These are phyloP conservation scores for Drymodes brunneopygia DNA, from an alignment of 2,113 vertebrate species.

Conservation along the genomic window DNA sequence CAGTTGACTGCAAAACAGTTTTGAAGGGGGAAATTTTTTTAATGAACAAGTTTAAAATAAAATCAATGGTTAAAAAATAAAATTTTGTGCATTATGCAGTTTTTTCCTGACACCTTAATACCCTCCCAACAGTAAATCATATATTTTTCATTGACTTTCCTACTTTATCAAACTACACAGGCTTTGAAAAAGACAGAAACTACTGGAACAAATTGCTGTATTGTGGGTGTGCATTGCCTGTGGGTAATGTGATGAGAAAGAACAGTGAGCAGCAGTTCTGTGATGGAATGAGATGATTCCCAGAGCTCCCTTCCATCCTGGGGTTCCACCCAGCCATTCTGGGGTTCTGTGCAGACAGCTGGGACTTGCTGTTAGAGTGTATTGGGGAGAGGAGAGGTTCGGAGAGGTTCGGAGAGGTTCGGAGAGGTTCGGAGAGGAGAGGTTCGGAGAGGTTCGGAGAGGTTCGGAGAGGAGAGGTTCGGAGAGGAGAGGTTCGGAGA, in stretches of 20 bases:
- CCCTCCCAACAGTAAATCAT: neutral
- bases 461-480: too few species aligned
- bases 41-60: neutral
- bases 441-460: too few species aligned
- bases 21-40: neutral
- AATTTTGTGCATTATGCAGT: neutral
- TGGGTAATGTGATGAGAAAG: neutral
- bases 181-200: neutral
- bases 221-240: neutral
- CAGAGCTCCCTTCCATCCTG: neutral
- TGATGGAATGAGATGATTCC: neutral
- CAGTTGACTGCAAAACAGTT: neutral
- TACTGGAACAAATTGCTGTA: neutral
- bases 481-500: too few species aligned
- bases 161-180: neutral
- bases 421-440: too few species aligned
- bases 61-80: too few species aligned
- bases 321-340: neutral
- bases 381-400: neutral
- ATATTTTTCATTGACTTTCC: neutral
- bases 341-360: neutral
- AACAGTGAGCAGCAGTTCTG: neutral
- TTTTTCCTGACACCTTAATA: neutral
- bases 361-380: neutral
- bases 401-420: too few species aligned